Conservation (phyloP, 2,797 vertebrate genomes). For the Pseudotriccus pelzelni region DNA sequence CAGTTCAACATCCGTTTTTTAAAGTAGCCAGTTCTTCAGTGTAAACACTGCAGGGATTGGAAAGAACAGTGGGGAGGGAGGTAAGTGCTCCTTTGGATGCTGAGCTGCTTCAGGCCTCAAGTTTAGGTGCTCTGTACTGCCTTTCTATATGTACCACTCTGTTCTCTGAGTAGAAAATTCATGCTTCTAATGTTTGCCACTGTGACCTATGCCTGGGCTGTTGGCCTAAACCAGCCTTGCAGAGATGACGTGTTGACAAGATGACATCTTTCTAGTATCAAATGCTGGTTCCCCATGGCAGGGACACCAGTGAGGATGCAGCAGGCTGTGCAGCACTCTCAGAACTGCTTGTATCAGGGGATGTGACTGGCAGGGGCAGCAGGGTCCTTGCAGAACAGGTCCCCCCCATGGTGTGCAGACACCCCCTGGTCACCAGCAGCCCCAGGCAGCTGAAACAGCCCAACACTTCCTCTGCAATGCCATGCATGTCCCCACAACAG, state of each 20-base stretch:
- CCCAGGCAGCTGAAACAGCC: rapidly evolving
- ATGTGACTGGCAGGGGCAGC: rapidly evolving
- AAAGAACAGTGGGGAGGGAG: rapidly evolving
- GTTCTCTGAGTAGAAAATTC: background rate
- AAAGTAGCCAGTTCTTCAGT: background rate
- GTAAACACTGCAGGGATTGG: background rate
- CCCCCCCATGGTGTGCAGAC: rapidly evolving
- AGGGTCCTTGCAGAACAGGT: background rate
- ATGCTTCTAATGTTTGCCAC: background rate
- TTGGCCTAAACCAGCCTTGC: background rate
- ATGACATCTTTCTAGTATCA: background rate
- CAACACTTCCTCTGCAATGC: background rate
- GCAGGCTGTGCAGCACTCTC: background rate
- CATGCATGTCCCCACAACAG: rapidly evolving
- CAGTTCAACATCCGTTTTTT: background rate
- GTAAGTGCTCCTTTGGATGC: background rate
- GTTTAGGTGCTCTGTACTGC: background rate
- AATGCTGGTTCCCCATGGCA: background rate
- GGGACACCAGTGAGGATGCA: background rate
- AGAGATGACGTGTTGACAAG: background rate
- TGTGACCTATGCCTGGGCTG: background rate
- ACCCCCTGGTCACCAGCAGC: rapidly evolving
- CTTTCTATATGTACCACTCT: background rate
- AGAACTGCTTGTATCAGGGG: rapidly evolving
- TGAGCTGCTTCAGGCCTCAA: background rate